Evolutionary conservation across 2,888 invertebrate genomes (phyloP), one percentile per base, ranked within the genome.

Genomic region (Monoplex corrugatus): DNA sequence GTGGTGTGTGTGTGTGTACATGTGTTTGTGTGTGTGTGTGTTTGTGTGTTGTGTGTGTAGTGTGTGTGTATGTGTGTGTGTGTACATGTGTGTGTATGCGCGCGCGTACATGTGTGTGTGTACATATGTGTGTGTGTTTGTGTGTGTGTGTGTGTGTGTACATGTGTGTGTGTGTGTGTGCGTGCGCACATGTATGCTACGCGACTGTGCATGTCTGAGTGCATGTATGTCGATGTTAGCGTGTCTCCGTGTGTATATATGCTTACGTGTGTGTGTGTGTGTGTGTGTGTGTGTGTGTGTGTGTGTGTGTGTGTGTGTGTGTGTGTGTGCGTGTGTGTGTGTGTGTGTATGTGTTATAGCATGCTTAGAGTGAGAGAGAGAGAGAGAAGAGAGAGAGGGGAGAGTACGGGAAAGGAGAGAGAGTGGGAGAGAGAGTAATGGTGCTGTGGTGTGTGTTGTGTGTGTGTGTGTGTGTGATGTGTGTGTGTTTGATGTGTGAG

Each of bases 371-470:
- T n/a, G n/a, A n/a, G n/a, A n/a, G n/a, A n/a, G n/a, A n/a, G n/a
- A 19, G 50, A 19, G 57, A 57, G 57, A 23, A 57, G 28, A 68
- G 40, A 86, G 40, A 68, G 68, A 72, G 40, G 2, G 68, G 38
- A n/a, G 38, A 28, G 38, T 38, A 86, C 40, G 40, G 68, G 40
- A 28, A 72, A 35, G 57, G 57, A 85, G 85, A 85, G 50, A 85
- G 45, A 85, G 50, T 19, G 43, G 35, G 35, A 83, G 43, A 38
- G 44, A 38, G 10, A 83, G 43, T n/a, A n/a, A n/a, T n/a, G n/a
- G n/a, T n/a, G n/a, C n/a, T n/a, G n/a, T n/a, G n/a, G n/a, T n/a
- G n/a, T n/a, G n/a, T n/a, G n/a, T n/a, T n/a, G n/a, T n/a, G n/a
- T n/a, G n/a, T n/a, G n/a, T n/a, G n/a, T n/a, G n/a, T n/a, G n/a